These are phyloP conservation scores for Calyptommatus sinebrachiatus DNA, from an alignment of 2,113 vertebrate species.

Conservation along the genomic window DNA sequence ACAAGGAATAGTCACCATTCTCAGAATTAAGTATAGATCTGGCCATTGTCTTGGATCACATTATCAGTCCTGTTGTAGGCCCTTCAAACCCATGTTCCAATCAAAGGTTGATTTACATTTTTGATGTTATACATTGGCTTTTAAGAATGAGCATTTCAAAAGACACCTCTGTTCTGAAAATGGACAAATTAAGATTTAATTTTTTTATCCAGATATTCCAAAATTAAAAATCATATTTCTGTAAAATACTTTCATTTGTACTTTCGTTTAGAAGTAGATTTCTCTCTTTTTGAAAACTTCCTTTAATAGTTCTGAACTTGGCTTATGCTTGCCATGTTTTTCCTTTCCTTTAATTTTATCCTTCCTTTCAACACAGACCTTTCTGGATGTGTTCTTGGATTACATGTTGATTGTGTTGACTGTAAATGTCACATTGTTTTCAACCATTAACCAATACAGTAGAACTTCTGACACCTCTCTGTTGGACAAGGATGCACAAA, in stretches of 20 bases:
- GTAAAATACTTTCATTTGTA: conserved; percentile 4
- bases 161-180: conserved; percentile 10
- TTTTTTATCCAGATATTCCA: conserved; percentile 36
- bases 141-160: conserved; percentile 26
- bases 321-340: conserved; percentile 6
- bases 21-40: no score
- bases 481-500: conserved; percentile 36
- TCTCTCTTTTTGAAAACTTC: not conserved
- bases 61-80: not conserved
- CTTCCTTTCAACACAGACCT: not conserved
- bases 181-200: conserved; percentile 6
- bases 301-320: conserved; percentile 8
- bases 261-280: not conserved
- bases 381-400: not conserved
- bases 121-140: conserved; percentile 17
- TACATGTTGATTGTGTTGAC: conserved; percentile 12
- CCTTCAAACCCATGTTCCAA: conserved; percentile 19
- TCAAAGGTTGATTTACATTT: conserved; percentile 13
- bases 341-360: not conserved
- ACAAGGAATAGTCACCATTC: no score
- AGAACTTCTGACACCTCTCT: not conserved
- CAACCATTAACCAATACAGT: not conserved
- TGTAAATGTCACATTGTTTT: conserved; percentile 1
- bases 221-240: conserved; percentile 11
- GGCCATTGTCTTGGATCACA: not conserved